Evolutionary conservation across 1,140 invertebrate genomes (phyloP).

Genomic region (Onthophagus taurus): DNA sequence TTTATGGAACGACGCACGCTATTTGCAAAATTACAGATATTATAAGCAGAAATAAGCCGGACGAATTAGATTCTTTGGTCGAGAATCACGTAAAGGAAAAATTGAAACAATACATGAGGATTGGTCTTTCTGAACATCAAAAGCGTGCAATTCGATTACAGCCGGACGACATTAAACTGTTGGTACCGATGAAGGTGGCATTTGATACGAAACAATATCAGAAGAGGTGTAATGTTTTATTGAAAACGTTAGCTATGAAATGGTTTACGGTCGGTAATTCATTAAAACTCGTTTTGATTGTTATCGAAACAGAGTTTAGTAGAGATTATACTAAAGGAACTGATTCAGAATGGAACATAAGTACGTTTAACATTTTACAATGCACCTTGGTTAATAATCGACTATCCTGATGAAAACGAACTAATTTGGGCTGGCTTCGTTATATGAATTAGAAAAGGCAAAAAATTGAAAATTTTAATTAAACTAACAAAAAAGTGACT

Average conservation of each 20-base stretch:
- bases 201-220: conserved; percentile 20
- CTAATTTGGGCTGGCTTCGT: too few species aligned
- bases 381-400: conserved; percentile 25
- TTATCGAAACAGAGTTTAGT: conserved; percentile 33
- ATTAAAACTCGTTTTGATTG: conserved; percentile 29
- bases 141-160: conserved; percentile 26
- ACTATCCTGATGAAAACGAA: too few species aligned
- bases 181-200: conserved; percentile 29
- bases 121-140: conserved; percentile 24
- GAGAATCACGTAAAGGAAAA: conserved; percentile 22
- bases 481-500: too few species aligned
- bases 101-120: conserved; percentile 24
- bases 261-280: conserved; percentile 24
- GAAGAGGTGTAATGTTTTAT: conserved; percentile 22
- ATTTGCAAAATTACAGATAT: conserved; percentile 34
- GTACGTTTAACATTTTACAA: conserved; percentile 31
- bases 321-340: conserved; percentile 27
- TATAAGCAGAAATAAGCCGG: conserved; percentile 24
- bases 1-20: conserved; percentile 31
- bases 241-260: conserved; percentile 30
- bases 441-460: too few species aligned
- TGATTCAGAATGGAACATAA: conserved; percentile 32
- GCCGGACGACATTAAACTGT: conserved; percentile 34
- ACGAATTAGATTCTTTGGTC: conserved; percentile 27
- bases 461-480: too few species aligned